These are phyloP conservation scores for Penaeus chinensis DNA, from an alignment of 1,140 invertebrate species.

Conservation along the genomic window DNA sequence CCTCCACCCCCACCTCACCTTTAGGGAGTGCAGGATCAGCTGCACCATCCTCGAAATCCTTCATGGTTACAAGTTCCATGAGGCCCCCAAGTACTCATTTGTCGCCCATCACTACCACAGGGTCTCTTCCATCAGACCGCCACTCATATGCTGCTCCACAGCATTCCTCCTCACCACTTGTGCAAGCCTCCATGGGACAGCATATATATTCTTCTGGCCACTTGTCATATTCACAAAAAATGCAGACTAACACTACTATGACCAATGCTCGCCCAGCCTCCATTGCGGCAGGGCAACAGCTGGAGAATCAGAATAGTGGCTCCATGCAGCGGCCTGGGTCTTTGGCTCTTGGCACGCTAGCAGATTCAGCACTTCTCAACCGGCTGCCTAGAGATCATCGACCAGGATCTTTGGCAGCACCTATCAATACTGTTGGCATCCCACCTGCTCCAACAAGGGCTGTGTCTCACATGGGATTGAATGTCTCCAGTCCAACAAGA, in stretches of 20 bases:
- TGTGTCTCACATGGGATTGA: conserved; percentile 57
- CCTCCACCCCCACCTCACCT: conserved; percentile 35
- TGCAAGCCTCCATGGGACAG: neutral
- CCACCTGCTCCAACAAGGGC: conserved; percentile 57
- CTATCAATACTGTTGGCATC: conserved; percentile 62
- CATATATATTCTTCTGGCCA: conserved; percentile 1
- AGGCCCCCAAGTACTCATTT: neutral
- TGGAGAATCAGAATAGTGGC: conserved; percentile 12
- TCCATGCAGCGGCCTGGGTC: conserved; percentile 41
- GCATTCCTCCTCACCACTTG: neutral
- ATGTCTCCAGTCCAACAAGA: conserved; percentile 30
- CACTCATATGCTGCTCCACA: neutral
- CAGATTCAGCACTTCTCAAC: conserved; percentile 42
- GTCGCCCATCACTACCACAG: neutral
- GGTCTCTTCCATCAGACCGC: neutral
- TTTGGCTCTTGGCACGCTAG: conserved; percentile 41
- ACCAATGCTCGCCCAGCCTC: conserved; percentile 36
- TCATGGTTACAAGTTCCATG: neutral
- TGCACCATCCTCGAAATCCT: conserved; percentile 19
- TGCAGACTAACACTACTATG: neutral
- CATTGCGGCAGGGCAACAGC: conserved; percentile 44
- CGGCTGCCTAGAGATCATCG: conserved; percentile 46
- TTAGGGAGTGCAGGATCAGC: conserved; percentile 11
- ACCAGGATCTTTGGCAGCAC: conserved; percentile 62
- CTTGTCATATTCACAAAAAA: neutral